A percentile compares a stretch with the other conserved stretches of the same genome.
phyloP scores from a whole-genome alignment of 2,888 invertebrate genomes.

The Amphipyra tragopoginis region DNA sequence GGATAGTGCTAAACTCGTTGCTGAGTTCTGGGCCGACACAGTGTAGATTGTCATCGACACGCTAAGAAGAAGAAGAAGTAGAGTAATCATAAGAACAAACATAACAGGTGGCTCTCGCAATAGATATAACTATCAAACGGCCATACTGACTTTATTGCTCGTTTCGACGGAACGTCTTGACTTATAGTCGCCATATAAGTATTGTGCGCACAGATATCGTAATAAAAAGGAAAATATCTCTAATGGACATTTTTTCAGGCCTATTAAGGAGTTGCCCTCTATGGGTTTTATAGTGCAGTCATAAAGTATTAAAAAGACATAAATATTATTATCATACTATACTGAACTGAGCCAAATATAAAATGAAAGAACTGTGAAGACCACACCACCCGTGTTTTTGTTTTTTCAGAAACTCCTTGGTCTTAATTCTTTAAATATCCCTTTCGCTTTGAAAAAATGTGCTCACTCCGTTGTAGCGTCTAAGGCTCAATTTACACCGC shows the following conservation, averaged over 20 bases:
- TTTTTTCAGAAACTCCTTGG: no score
- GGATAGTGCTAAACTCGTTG: no score
- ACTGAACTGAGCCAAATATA: background rate
- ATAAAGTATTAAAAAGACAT: constrained; percentile 2
- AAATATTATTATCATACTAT: background rate
- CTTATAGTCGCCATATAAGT: constrained; percentile 60
- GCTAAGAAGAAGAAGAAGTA: no score
- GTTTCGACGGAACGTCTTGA: constrained; percentile 63
- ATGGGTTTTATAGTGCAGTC: constrained; percentile 20
- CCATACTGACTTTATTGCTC: constrained; percentile 66
- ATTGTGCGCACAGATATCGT: constrained; percentile 53
- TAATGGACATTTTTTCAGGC: constrained; percentile 26
- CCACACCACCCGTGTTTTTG: no score
- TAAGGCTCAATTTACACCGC: no score
- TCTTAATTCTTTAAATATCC: no score
- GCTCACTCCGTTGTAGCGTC: no score
- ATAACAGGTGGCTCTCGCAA: constrained; percentile 66
- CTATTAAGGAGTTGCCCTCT: constrained; percentile 13
- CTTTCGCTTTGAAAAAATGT: no score
- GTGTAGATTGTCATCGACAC: no score
- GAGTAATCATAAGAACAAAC: constrained; percentile 45
- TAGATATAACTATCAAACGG: constrained; percentile 59
- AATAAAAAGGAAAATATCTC: constrained; percentile 45
- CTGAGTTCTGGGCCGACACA: no score
- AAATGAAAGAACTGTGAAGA: no score